Percentiles rank a stretch among this genome's conserved stretches.
Evolutionary conservation across 2,113 vertebrate species (phyloP).

Genomic region (Nesogale talazaci): DNA sequence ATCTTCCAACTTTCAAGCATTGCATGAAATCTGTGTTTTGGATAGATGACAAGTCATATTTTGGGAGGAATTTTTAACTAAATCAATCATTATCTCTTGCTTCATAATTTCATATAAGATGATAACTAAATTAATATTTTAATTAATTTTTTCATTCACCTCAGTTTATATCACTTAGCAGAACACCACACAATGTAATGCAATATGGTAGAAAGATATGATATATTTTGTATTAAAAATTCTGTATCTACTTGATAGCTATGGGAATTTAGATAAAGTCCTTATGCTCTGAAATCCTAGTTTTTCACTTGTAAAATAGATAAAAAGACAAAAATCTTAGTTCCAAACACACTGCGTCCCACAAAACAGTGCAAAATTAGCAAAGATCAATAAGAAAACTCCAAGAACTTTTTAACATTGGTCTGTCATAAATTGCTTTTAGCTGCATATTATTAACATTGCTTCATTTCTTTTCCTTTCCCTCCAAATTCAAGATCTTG

Average conservation of each 20-base stretch:
- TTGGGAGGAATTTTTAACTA: constrained; percentile 9
- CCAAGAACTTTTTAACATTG: constrained; percentile 5
- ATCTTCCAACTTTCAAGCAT: not conserved
- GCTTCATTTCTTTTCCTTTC: not conserved
- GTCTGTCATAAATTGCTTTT: not conserved
- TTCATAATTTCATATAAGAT: constrained; percentile 11
- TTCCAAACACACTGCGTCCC: not conserved
- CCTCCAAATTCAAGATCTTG: constrained; percentile 9
- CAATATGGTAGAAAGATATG: not conserved
- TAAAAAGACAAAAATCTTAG: not conserved
- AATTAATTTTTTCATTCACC: not conserved
- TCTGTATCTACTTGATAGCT: not conserved
- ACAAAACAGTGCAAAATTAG: constrained; percentile 28
- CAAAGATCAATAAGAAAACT: not conserved
- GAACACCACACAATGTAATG: not conserved
- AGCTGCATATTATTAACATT: constrained; percentile 40
- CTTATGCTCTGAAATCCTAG: not conserved
- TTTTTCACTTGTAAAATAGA: constrained; percentile 9
- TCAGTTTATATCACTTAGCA: constrained; percentile 2
- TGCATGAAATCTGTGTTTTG: constrained; percentile 19
- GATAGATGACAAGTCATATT: constrained; percentile 26
- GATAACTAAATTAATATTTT: not conserved
- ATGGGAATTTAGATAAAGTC: not conserved
- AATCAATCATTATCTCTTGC: not conserved
- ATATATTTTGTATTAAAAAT: not conserved